Evolutionary conservation across 2,113 vertebrate species (phyloP).

Genomic region (Petrocephalus zakoni): DNA sequence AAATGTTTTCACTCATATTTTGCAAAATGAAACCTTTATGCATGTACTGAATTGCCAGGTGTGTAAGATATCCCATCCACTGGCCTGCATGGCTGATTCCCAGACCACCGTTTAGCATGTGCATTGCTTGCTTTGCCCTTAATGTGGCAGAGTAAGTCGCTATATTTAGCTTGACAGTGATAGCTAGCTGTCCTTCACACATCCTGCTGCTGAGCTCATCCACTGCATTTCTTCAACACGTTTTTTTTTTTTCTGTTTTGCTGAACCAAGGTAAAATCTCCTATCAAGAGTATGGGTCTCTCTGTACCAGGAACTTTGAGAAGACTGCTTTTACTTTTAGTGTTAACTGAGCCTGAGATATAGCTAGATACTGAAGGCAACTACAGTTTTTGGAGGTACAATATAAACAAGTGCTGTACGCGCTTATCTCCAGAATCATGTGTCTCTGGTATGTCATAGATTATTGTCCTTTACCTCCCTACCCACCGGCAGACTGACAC

Average conservation of each 20-base stretch:
- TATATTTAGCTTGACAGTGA: background rate
- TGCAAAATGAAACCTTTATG: background rate
- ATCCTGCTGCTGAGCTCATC: background rate
- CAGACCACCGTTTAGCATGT: background rate
- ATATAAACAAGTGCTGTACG: background rate
- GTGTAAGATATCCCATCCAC: background rate
- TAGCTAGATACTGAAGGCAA: background rate
- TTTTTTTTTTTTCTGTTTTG: background rate
- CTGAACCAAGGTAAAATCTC: background rate
- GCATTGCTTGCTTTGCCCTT: background rate
- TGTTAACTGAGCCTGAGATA: background rate
- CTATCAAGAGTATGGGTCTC: background rate
- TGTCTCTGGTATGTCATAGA: background rate
- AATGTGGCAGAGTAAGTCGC: background rate
- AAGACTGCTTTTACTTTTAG: background rate
- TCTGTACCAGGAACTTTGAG: background rate
- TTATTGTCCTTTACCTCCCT: background rate
- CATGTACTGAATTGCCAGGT: background rate
- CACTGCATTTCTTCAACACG: background rate
- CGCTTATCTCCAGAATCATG: background rate
- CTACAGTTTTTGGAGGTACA: background rate
- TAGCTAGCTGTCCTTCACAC: constrained; percentile 2
- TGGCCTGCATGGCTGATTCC: background rate
- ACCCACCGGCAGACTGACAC: background rate
- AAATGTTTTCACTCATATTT: background rate